Base-by-base conservation (phyloP, 2,888 invertebrate genomes). In the Neria commutata region DNA sequence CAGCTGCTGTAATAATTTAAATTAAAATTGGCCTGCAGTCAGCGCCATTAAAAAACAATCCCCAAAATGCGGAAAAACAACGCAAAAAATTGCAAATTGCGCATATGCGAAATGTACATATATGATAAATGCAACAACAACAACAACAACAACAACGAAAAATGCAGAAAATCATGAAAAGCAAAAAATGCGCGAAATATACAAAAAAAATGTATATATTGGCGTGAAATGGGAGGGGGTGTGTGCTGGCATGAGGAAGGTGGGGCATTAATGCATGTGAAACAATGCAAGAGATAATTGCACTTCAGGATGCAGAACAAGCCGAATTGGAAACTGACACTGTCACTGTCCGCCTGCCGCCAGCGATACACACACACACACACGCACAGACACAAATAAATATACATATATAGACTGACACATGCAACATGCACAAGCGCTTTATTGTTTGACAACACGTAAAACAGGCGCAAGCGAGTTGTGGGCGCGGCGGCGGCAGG, bases 251-350 rank as follows among this genome's bases (percentile, higher is more conserved):
- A 19, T 40, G 23, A 33, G 10, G 11, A 54, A 52, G 24, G 25
- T 2, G 37, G n/a, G n/a, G 21, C n/a, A 45, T 45, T 29, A 25
- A 19, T 17, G 26, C 73, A 63, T 51, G 64, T 55, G 69, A 74
- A 73, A 73, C 73, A 75, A 73, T 73, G 67, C 75, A 73, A 66
- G 70, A 67, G 74, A 74, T 73, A 75, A 73, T 73, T 73, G 75
- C 73, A 72, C 74, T 75, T 75, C 75, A 72, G 75, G 74, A 73
- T 54, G 57, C 42, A 55, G 1, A 24, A 16, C 29, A 17, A 25
- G n/a, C 1, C 10, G 4, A 37, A 37, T n/a, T n/a, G 10, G 11
- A n/a, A 37, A 37, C 37, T n/a, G 37, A 37, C n/a, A n/a, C 11
- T 8, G 16, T n/a, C 8, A 10, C 48, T 23, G n/a, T 10, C 24